These are phyloP conservation scores for Buceros bicornis DNA, from an alignment of 2,797 vertebrate species.

Conservation along the genomic window DNA sequence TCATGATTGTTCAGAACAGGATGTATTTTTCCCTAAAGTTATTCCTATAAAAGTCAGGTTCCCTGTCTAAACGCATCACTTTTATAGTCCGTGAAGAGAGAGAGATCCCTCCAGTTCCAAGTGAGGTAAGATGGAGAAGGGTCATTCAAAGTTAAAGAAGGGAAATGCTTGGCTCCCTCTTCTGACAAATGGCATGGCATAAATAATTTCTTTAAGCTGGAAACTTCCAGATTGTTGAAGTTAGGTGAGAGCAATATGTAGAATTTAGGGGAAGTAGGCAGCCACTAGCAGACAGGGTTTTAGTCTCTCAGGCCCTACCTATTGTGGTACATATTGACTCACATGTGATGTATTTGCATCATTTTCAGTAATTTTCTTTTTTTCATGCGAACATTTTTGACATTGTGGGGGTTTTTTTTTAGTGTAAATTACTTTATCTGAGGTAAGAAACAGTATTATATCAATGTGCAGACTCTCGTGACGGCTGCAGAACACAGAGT, in stretches of 20 bases:
- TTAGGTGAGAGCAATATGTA: rapidly evolving
- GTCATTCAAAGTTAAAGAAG: rapidly evolving
- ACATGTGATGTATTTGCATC: background rate
- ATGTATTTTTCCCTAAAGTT: background rate
- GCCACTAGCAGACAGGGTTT: background rate
- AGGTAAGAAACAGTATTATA: background rate
- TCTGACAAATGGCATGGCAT: background rate
- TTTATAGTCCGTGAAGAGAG: background rate
- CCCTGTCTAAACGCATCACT: background rate
- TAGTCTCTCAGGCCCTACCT: background rate
- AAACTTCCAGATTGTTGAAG: background rate
- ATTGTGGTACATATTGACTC: background rate
- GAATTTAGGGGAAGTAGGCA: background rate
- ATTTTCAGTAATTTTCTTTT: background rate
- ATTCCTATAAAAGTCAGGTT: background rate
- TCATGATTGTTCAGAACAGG: background rate
- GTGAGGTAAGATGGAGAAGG: background rate
- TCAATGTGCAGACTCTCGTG: background rate
- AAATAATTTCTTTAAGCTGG: background rate
- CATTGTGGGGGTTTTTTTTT: too few species aligned
- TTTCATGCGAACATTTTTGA: background rate
- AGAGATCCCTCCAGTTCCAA: background rate
- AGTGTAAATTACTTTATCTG: background rate
- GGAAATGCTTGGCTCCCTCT: background rate
- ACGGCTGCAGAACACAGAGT: background rate